These are phyloP conservation scores for Pristionchus maxplancki DNA, from an alignment of 2,888 invertebrate species.

Conservation along the genomic window DNA sequence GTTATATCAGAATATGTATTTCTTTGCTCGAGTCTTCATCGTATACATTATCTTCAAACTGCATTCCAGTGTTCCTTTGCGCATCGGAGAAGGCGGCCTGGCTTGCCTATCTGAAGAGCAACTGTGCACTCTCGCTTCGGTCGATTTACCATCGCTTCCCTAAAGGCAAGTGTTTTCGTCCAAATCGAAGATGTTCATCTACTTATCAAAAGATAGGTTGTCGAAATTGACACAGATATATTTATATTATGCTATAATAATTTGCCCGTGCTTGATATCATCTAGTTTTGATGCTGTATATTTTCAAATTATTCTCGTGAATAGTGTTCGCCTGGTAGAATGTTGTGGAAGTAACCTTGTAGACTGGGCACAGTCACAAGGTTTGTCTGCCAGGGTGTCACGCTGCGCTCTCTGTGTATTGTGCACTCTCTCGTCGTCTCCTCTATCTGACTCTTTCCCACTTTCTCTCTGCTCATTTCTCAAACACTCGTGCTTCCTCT, in stretches of 20 bases:
- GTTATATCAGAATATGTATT: too few species aligned
- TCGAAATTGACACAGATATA: too few species aligned
- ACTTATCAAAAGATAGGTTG: too few species aligned
- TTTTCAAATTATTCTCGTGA: not conserved
- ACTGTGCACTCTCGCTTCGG: constrained; percentile 51
- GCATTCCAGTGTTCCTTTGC: constrained; percentile 36
- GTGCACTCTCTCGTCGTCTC: constrained; percentile 25
- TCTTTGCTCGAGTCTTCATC: too few species aligned
- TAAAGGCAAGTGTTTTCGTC: constrained; percentile 5
- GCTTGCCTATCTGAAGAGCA: constrained; percentile 46
- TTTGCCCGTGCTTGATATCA: too few species aligned
- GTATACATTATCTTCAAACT: not conserved
- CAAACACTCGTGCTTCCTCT: not conserved
- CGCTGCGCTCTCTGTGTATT: not conserved
- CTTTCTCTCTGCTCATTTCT: constrained; percentile 25
- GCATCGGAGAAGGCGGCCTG: constrained; percentile 46
- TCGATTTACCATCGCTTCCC: constrained; percentile 49
- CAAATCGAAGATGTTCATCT: not conserved
- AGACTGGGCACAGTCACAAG: constrained; percentile 41
- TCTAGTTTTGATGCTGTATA: not conserved
- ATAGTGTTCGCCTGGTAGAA: not conserved
- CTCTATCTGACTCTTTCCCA: constrained; percentile 19
- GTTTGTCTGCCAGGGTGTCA: constrained; percentile 36
- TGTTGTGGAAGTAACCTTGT: constrained; percentile 32
- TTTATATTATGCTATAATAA: too few species aligned